A percentile compares a stretch with the other conserved stretches of the same genome.
Conservation (phyloP, 1,140 invertebrate species). For the Lordiphosa clarofinis region DNA sequence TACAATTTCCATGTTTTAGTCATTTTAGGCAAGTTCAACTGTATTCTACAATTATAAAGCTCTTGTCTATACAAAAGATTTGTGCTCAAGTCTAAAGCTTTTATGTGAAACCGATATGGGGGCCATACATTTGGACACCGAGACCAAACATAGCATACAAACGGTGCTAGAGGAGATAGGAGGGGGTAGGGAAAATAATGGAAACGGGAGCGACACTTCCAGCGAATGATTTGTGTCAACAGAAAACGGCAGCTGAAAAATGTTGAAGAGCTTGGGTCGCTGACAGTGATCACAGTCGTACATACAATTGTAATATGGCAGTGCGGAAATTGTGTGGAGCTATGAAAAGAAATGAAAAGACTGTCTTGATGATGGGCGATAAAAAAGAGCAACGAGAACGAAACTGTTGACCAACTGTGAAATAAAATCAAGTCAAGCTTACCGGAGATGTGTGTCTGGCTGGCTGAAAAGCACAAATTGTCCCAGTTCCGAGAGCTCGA, state of each 20-base stretch:
- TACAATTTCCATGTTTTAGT: too few species aligned
- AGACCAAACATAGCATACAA: slow-evolving; percentile 46
- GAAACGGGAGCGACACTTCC: slow-evolving; percentile 53
- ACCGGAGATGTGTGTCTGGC: slow-evolving; percentile 6
- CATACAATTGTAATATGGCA: slow-evolving; percentile 60
- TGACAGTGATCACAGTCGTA: slow-evolving; percentile 43
- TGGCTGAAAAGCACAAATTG: slow-evolving; percentile 53
- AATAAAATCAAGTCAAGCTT: slow-evolving; percentile 44
- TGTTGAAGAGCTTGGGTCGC: slow-evolving; percentile 41
- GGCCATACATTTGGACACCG: slow-evolving; percentile 50
- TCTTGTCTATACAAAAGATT: slow-evolving; percentile 25
- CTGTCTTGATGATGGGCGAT: slow-evolving; percentile 40
- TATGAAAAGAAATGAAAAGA: slow-evolving; percentile 58
- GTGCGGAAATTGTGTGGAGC: slow-evolving; percentile 64
- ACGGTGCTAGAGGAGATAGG: slow-evolving; percentile 7
- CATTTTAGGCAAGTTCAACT: slow-evolving; percentile 15
- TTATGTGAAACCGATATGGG: slow-evolving; percentile 52
- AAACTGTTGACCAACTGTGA: slow-evolving; percentile 53
- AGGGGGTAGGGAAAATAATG: slow-evolving; percentile 8
- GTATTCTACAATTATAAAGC: slow-evolving; percentile 5
- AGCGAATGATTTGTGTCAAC: slow-evolving; percentile 73
- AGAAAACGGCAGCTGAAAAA: slow-evolving; percentile 58
- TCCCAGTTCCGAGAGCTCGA: slow-evolving; percentile 55
- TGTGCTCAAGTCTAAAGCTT: slow-evolving; percentile 35
- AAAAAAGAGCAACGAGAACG: slow-evolving; percentile 36